A percentile compares a stretch with the other conserved stretches of the same genome.
Evolutionary conservation across 2,888 invertebrate genomes (phyloP).

Genomic region (Drosophila koepferae): DNA sequence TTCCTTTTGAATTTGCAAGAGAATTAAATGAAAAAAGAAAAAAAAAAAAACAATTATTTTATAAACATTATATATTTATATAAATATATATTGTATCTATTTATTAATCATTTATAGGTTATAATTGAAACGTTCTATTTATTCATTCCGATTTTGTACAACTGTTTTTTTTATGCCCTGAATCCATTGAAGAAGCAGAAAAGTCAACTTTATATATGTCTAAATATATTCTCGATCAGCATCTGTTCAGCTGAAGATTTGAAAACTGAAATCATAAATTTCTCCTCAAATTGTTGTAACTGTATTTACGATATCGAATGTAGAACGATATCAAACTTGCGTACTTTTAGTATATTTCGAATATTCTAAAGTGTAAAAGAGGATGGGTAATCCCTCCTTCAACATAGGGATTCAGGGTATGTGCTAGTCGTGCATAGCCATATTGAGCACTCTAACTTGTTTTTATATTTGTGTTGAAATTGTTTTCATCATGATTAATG

Average conservation of each 20-base stretch:
- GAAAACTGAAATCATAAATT: not conserved
- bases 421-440: not conserved
- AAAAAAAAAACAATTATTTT: not conserved
- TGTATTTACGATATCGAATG: not conserved
- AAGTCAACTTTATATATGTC: not conserved
- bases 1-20: slow-evolving; percentile 40
- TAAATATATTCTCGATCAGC: not conserved
- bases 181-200: not conserved
- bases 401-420: slow-evolving; percentile 1
- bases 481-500: slow-evolving; percentile 41
- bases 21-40: slow-evolving; percentile 14
- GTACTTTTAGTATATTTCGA: not conserved
- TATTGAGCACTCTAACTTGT: not conserved
- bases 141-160: slow-evolving; percentile 36
- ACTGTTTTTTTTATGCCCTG: slow-evolving; percentile 9
- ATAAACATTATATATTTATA: not conserved
- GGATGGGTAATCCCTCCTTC: no score
- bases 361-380: not conserved
- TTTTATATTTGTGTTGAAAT: slow-evolving; percentile 31
- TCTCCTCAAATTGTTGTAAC: not conserved
- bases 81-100: not conserved
- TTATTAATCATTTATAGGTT: slow-evolving; percentile 20
- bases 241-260: not conserved
- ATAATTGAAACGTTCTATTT: slow-evolving; percentile 20
- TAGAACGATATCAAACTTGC: not conserved